Conservation (phyloP, 2,113 vertebrate genomes). For the Rhabdomys dilectus region DNA sequence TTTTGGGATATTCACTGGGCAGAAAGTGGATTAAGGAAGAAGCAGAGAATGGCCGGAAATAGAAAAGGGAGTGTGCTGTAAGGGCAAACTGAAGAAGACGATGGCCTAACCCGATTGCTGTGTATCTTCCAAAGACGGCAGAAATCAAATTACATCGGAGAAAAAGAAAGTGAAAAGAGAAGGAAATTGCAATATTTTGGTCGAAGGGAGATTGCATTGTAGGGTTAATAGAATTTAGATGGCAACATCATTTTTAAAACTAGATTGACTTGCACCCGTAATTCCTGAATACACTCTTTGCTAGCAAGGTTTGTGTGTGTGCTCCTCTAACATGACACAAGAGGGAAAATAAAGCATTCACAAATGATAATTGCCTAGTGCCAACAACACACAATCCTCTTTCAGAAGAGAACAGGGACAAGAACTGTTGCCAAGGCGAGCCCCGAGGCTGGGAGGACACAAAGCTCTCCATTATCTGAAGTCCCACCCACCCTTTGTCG, state of each 20-base stretch:
- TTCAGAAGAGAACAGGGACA: conserved; percentile 71
- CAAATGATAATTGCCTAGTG: conserved; percentile 79
- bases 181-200: conserved; percentile 86
- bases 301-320: conserved; percentile 62
- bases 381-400: conserved; percentile 76
- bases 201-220: conserved; percentile 81
- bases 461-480: conserved; percentile 23
- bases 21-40: conserved; percentile 80
- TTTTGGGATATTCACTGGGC: conserved; percentile 72
- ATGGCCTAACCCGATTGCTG: conserved; percentile 82
- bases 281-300: conserved; percentile 67
- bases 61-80: conserved; percentile 70
- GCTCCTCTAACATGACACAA: conserved; percentile 76
- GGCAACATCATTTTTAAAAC: conserved; percentile 82
- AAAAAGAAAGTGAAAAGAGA: conserved; percentile 84
- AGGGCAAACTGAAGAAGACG: conserved; percentile 71
- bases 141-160: conserved; percentile 84
- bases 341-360: conserved; percentile 59
- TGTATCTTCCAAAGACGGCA: conserved; percentile 79
- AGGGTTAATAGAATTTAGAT: conserved; percentile 80
- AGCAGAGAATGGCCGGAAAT: conserved; percentile 59
- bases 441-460: conserved; percentile 10
- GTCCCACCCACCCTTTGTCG: conserved; percentile 67
- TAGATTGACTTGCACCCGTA: conserved; percentile 70
- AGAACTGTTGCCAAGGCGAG: conserved; percentile 69